Evolutionary conservation across 2,113 vertebrate genomes (phyloP).

Genomic region (Phrynosoma blainvillii): DNA sequence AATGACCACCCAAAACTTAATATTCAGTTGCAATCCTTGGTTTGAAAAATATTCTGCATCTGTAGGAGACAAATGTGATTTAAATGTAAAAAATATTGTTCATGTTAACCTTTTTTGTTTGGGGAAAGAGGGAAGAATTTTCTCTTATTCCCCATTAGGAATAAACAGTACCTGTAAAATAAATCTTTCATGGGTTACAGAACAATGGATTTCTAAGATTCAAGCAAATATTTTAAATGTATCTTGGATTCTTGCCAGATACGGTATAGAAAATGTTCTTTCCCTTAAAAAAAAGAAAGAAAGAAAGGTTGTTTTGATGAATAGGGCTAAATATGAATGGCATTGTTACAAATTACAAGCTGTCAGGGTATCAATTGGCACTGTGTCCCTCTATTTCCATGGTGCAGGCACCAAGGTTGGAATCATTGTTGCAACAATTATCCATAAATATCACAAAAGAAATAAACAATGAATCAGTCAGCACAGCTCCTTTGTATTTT

Average conservation of each 20-base stretch:
- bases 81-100: neutral
- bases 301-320: neutral
- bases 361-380: constrained; percentile 5
- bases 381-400: neutral
- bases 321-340: constrained; percentile 39
- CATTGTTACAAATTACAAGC: constrained; percentile 39
- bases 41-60: neutral
- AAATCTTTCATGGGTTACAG: neutral
- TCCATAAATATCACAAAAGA: constrained; percentile 18
- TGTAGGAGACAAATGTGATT: neutral
- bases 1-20: neutral
- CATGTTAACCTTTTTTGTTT: neutral
- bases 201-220: neutral
- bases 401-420: neutral
- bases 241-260: neutral
- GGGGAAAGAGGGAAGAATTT: neutral
- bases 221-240: constrained; percentile 5
- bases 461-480: constrained; percentile 20
- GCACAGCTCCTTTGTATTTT: neutral
- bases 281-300: neutral
- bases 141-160: neutral
- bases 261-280: neutral
- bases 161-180: neutral
- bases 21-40: neutral
- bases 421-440: neutral